Percentiles rank a stretch among this genome's conserved stretches.
Evolutionary conservation across 2,888 invertebrate genomes (phyloP).

Genomic region (Melieria crassipennis): DNA sequence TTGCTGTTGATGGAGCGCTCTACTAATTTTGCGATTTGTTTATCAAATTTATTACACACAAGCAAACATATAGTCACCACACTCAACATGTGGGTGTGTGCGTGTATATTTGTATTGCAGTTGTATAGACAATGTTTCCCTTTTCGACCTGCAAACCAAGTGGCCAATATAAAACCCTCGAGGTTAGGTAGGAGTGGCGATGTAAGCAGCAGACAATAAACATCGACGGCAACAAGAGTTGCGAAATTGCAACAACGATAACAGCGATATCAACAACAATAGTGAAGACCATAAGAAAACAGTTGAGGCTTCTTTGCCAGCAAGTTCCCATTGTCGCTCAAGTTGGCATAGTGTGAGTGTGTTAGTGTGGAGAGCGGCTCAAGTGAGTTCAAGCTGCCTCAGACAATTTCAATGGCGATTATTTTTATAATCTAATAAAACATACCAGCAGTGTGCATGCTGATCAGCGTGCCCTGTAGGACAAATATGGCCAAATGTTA

Average conservation of each 20-base stretch:
- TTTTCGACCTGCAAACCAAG: constrained; percentile 24
- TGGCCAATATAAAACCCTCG: constrained; percentile 40
- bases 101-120: not conserved
- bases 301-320: constrained; percentile 18
- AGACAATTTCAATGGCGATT: constrained; percentile 36
- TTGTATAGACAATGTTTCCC: constrained; percentile 4
- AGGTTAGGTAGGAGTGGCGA: constrained; percentile 35
- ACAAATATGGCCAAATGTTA: no score
- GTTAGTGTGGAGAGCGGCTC: no score
- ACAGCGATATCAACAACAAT: not conserved
- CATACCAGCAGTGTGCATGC: constrained; percentile 1
- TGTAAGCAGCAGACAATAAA: constrained; percentile 8
- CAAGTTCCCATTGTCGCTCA: constrained; percentile 10
- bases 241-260: not conserved
- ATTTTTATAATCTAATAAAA: constrained; percentile 38
- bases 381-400: constrained; percentile 1
- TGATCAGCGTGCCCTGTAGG: no score
- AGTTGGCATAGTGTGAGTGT: not conserved
- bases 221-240: not conserved
- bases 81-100: not conserved
- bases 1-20: constrained; percentile 21
- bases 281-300: constrained; percentile 21
- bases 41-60: constrained; percentile 23
- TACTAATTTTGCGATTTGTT: constrained; percentile 43
- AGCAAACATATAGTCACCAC: not conserved